Evolutionary conservation across 2,888 invertebrate species (phyloP).

Genomic region (Orthonevra nobilis): DNA sequence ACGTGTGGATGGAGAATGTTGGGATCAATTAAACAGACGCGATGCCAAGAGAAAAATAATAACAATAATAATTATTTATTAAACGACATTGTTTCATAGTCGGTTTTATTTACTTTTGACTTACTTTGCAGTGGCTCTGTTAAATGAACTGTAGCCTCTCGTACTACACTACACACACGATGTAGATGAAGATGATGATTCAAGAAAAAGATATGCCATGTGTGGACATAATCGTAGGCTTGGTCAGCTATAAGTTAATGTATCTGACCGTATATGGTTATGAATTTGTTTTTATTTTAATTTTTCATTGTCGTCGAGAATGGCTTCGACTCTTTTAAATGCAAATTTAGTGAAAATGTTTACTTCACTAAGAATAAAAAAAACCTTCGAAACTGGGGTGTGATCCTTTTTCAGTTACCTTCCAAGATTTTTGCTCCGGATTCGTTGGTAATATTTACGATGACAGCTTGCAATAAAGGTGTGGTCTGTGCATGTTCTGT

Average conservation of each 20-base stretch:
- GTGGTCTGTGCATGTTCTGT: too few species aligned
- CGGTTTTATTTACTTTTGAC: conserved; percentile 23
- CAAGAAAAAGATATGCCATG: conserved; percentile 47
- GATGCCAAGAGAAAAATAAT: conserved; percentile 54
- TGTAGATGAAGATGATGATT: conserved; percentile 39
- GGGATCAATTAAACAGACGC: conserved; percentile 65
- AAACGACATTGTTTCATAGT: conserved; percentile 58
- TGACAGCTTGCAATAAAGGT: too few species aligned
- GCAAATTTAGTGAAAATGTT: too few species aligned
- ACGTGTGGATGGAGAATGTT: conserved; percentile 43
- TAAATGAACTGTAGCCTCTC: conserved; percentile 7
- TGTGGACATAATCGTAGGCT: conserved; percentile 46
- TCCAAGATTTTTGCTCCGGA: too few species aligned
- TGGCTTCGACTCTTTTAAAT: too few species aligned
- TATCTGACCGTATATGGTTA: conserved; percentile 28
- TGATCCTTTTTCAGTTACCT: too few species aligned
- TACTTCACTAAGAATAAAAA: background rate
- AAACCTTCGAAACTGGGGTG: too few species aligned
- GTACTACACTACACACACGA: background rate
- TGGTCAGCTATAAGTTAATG: conserved; percentile 34
- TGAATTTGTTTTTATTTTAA: conserved; percentile 33
- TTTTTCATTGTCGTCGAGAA: background rate
- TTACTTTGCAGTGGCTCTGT: too few species aligned
- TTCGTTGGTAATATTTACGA: too few species aligned
- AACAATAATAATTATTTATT: conserved; percentile 60